Evolutionary conservation across 2,113 vertebrate species (phyloP).

Genomic region (Haliaeetus leucogaster): DNA sequence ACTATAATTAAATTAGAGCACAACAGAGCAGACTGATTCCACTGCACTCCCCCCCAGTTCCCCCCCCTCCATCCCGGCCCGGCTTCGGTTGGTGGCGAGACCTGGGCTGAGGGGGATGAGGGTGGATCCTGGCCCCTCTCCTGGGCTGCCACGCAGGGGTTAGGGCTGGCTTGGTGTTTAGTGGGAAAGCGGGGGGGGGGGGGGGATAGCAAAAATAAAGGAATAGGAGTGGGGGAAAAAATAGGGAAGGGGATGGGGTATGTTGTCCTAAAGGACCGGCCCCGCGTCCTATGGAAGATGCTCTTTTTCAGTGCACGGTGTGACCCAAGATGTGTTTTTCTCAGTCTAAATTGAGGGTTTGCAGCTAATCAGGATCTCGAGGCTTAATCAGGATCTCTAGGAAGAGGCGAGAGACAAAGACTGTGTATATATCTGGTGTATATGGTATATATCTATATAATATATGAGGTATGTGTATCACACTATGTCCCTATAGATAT

Average conservation of each 20-base stretch:
- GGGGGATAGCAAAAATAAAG: not conserved
- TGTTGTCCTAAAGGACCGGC: not conserved
- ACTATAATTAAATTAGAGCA: too few relatives aligned
- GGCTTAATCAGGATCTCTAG: not conserved
- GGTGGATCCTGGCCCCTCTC: not conserved
- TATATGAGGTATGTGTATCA: not conserved
- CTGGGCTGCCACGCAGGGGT: not conserved
- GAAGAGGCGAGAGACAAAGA: not conserved
- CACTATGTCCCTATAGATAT: not conserved
- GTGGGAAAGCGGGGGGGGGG: not conserved
- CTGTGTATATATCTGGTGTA: not conserved
- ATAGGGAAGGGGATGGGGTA: not conserved
- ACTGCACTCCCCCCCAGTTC: not conserved
- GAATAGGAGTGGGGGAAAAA: rapidly evolving
- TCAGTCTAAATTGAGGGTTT: not conserved
- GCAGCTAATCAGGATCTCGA: not conserved
- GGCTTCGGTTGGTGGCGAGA: not conserved
- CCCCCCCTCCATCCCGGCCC: too few relatives aligned
- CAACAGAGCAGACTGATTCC: too few relatives aligned
- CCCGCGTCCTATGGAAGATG: not conserved
- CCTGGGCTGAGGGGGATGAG: not conserved
- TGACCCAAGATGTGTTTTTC: not conserved
- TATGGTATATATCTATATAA: not conserved
- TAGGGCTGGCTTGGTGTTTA: not conserved
- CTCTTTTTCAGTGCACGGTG: not conserved